Conservation (phyloP, 2,797 vertebrate genomes). For the Heteromormyrus szaboi region DNA sequence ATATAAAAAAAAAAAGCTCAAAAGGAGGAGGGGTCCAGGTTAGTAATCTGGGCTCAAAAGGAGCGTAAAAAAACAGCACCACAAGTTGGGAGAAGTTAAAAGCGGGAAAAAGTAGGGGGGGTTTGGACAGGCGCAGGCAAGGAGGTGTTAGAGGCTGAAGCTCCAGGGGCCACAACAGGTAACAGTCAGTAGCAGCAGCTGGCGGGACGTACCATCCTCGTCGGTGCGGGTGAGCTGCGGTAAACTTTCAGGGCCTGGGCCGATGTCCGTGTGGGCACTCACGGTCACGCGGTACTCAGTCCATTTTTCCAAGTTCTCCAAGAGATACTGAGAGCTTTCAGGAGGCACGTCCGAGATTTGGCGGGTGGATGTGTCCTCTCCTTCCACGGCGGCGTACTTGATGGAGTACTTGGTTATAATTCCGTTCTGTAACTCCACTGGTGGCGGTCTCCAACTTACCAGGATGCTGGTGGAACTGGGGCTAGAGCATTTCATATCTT, state of each 20-base stretch:
- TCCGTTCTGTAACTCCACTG: slow-evolving; percentile 87
- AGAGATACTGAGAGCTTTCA: slow-evolving; percentile 82
- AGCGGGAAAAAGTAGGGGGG: slow-evolving; percentile 32
- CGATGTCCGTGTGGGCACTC: slow-evolving; percentile 89
- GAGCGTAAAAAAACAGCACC: slow-evolving; percentile 27
- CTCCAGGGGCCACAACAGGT: slow-evolving; percentile 36
- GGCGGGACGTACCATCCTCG: slow-evolving; percentile 98
- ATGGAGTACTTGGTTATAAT: slow-evolving; percentile 88
- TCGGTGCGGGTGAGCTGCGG: slow-evolving; percentile 91
- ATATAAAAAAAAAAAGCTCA: slow-evolving; percentile 22
- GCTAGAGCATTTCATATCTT: slow-evolving; percentile 91
- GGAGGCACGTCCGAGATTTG: slow-evolving; percentile 78
- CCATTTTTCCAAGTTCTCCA: slow-evolving; percentile 99
- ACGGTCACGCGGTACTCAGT: slow-evolving; percentile 92
- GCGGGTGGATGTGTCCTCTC: slow-evolving; percentile 73
- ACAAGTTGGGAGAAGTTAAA: slow-evolving; percentile 42
- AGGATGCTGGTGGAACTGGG: slow-evolving; percentile 95
- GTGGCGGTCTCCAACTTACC: slow-evolving; percentile 98
- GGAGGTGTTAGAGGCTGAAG: slow-evolving; percentile 23
- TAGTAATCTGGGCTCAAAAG: slow-evolving; percentile 40
- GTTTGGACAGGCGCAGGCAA: neutral
- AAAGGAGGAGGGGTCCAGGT: slow-evolving; percentile 41
- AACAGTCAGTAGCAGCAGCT: slow-evolving; percentile 48
- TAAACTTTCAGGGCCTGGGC: slow-evolving; percentile 90
- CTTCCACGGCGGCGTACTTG: slow-evolving; percentile 77